A percentile compares a stretch with the other conserved stretches of the same genome.
phyloP scores from a whole-genome alignment of 1,140 invertebrate genomes.

The Bombus haemorrhoidalis region DNA sequence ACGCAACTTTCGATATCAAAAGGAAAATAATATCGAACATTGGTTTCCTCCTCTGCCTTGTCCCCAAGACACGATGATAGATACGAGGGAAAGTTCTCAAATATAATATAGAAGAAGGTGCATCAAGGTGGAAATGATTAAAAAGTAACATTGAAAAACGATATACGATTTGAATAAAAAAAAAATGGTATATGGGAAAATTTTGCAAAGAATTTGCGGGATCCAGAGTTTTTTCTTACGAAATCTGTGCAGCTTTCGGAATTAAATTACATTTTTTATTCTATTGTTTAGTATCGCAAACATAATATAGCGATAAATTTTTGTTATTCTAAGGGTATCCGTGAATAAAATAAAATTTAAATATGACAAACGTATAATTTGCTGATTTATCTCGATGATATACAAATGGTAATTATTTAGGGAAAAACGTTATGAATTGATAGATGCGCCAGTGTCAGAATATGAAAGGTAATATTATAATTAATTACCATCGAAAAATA shows the following conservation, averaged over 20 bases:
- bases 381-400: too few relatives aligned
- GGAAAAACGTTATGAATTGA: not conserved
- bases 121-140: not conserved
- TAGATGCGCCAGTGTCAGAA: not conserved
- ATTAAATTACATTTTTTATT: too few relatives aligned
- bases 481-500: not conserved
- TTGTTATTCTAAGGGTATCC: too few relatives aligned
- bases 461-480: not conserved
- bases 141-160: not conserved
- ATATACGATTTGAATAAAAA: not conserved
- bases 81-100: not conserved
- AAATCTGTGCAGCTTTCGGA: too few relatives aligned
- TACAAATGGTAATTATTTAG: not conserved
- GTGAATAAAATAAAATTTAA: too few relatives aligned
- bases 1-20: constrained; percentile 1
- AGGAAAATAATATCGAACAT: constrained; percentile 34
- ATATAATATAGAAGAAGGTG: too few relatives aligned
- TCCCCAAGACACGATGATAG: not conserved
- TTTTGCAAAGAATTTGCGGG: not conserved
- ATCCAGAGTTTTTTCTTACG: too few relatives aligned
- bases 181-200: not conserved
- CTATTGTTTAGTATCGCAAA: too few relatives aligned
- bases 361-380: too few relatives aligned
- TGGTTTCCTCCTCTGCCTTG: not conserved
- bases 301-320: too few relatives aligned